These are phyloP conservation scores for Macrophya annulata DNA, from an alignment of 2,888 invertebrate species.

Conservation along the genomic window DNA sequence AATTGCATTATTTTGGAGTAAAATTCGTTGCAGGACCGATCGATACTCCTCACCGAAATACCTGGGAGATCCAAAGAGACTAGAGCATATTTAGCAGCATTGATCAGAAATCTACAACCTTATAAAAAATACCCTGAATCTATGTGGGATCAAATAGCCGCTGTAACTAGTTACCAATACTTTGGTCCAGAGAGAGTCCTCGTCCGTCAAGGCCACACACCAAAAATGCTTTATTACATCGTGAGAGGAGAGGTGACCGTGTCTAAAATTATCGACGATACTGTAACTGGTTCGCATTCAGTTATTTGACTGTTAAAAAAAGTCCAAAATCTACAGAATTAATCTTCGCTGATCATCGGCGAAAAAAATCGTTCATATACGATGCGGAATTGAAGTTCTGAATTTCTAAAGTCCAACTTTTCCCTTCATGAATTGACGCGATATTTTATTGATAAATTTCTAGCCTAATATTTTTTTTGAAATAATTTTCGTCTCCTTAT, in stretches of 20 bases:
- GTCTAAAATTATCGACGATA: conserved; percentile 81
- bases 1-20: not conserved
- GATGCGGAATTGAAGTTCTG: no score
- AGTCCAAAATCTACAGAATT: not conserved
- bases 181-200: conserved; percentile 83
- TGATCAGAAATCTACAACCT: conserved; percentile 68
- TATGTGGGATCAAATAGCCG: conserved; percentile 84
- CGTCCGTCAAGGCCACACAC: conserved; percentile 83
- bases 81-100: conserved; percentile 64
- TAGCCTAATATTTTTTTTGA: not conserved
- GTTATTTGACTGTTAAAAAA: not conserved
- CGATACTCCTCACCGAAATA: conserved; percentile 66
- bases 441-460: conserved; percentile 1
- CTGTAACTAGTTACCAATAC: conserved; percentile 84
- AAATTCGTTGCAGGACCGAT: conserved; percentile 69
- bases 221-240: conserved; percentile 85
- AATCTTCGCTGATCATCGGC: conserved; percentile 48
- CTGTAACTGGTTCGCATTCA: conserved; percentile 73
- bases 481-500: not conserved
- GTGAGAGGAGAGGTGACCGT: conserved; percentile 83
- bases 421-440: no score
- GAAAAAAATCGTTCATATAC: no score
- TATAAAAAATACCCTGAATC: conserved; percentile 78
- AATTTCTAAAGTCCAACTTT: no score
- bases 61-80: conserved; percentile 64